Percentiles rank a stretch among this genome's conserved stretches.
These are phyloP conservation scores for Schizaphis graminum DNA, from an alignment of 2,888 invertebrate species.

Conservation along the genomic window DNA sequence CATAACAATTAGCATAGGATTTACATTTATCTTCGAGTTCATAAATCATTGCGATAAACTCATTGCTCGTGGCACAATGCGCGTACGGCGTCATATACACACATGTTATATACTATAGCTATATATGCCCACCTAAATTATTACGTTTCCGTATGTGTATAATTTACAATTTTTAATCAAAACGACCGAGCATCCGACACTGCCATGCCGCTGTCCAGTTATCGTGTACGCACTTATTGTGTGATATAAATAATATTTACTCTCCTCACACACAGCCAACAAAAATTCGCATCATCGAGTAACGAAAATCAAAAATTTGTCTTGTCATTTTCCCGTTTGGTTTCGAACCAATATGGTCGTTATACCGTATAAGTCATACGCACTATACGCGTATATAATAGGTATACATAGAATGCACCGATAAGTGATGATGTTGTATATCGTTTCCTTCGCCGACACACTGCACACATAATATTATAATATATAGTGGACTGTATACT, in stretches of 20 bases:
- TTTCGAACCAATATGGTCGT: background rate
- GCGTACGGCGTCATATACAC: background rate
- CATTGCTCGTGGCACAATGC: conserved; percentile 51
- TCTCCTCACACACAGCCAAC: background rate
- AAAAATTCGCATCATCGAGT: background rate
- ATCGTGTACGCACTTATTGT: background rate
- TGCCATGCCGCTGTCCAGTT: conserved; percentile 22
- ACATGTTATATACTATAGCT: background rate
- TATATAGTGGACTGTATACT: background rate
- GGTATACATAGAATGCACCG: background rate
- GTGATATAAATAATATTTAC: background rate
- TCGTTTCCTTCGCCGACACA: background rate
- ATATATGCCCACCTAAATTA: conserved; percentile 56
- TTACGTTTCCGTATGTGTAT: conserved; percentile 50
- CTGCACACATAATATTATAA: background rate
- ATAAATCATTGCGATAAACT: conserved; percentile 63
- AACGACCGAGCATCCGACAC: conserved; percentile 35
- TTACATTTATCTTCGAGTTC: conserved; percentile 63
- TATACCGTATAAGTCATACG: background rate
- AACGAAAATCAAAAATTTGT: background rate
- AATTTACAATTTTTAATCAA: conserved; percentile 45
- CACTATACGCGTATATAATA: background rate
- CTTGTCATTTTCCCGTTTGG: background rate
- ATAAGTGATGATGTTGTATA: background rate
- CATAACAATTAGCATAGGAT: conserved; percentile 63